Evolutionary conservation across 1,140 invertebrate species (phyloP).

Genomic region (Colletes gigas): DNA sequence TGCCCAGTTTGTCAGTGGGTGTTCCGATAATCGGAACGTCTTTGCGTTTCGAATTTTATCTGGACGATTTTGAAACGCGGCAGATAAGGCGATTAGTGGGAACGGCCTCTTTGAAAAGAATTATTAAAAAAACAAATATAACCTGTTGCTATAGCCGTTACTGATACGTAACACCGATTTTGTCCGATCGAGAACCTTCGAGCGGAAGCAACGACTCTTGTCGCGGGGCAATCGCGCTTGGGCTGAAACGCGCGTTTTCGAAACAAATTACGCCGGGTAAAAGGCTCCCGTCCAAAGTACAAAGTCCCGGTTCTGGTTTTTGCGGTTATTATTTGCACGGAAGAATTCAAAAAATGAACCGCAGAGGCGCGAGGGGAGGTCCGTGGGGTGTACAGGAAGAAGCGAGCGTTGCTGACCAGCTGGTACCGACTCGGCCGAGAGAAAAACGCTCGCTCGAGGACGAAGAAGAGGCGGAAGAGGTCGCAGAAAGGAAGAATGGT

Average conservation of each 20-base stretch:
- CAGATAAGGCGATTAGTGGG: no score
- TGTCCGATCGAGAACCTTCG: no score
- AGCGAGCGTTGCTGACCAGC: slow-evolving; percentile 8
- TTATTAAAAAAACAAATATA: no score
- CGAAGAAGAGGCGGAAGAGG: slow-evolving; percentile 47
- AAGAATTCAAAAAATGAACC: slow-evolving; percentile 50
- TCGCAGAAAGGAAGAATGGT: slow-evolving; percentile 45
- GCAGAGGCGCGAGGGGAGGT: slow-evolving; percentile 22
- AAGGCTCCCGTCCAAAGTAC: slow-evolving; percentile 18
- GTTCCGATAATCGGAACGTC: slow-evolving; percentile 35
- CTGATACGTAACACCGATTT: no score
- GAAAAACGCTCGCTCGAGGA: slow-evolving; percentile 35
- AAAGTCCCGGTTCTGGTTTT: slow-evolving; percentile 37
- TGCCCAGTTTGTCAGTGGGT: no score
- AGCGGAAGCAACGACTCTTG: no score
- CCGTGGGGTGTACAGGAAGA: slow-evolving; percentile 21
- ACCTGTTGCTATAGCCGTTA: no score
- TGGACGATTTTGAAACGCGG: not conserved
- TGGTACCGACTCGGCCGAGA: not conserved
- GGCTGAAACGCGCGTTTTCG: slow-evolving; percentile 6
- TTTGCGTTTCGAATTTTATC: slow-evolving; percentile 24
- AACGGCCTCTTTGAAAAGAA: no score
- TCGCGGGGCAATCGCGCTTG: no score
- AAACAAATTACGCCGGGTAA: slow-evolving; percentile 23
- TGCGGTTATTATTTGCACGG: slow-evolving; percentile 42